phyloP scores from a whole-genome alignment of 2,113 vertebrate species.

The Microtus ochrogaster region DNA sequence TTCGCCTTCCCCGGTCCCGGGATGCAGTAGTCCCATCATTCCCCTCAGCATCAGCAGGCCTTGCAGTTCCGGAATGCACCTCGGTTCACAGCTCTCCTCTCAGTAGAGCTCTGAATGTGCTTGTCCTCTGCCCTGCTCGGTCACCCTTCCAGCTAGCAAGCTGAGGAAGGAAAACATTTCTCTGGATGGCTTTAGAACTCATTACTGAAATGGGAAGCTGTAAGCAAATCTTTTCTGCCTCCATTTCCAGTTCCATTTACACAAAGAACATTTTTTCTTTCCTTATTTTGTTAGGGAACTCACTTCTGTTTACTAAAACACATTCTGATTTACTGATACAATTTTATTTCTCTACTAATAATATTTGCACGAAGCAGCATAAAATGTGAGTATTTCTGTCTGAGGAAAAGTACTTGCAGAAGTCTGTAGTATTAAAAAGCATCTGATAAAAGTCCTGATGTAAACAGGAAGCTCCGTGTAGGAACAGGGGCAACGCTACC shows the following conservation, averaged over 20 bases:
- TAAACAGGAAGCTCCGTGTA: background rate
- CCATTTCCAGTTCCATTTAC: conserved; percentile 12
- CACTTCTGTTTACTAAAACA: conserved; percentile 27
- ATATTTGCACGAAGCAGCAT: background rate
- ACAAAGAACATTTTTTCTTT: background rate
- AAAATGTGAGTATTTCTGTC: background rate
- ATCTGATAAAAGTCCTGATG: background rate
- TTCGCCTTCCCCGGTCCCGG: background rate
- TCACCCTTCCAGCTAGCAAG: background rate
- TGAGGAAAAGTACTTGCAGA: background rate
- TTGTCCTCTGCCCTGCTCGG: background rate
- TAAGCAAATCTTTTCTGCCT: conserved; percentile 23
- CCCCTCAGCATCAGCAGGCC: background rate
- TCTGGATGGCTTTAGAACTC: background rate
- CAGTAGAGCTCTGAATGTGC: background rate
- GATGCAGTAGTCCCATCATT: background rate
- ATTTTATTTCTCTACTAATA: conserved; percentile 12
- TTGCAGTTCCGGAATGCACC: background rate
- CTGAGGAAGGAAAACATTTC: background rate
- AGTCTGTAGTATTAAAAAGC: conserved; percentile 11
- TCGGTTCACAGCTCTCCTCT: background rate
- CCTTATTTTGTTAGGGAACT: conserved; percentile 14
- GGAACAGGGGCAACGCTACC: background rate
- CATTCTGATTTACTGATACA: background rate
- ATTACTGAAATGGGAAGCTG: conserved; percentile 47